Evolutionary conservation across 1,140 invertebrate genomes (phyloP).

Genomic region (Temnothorax curvispinosus): DNA sequence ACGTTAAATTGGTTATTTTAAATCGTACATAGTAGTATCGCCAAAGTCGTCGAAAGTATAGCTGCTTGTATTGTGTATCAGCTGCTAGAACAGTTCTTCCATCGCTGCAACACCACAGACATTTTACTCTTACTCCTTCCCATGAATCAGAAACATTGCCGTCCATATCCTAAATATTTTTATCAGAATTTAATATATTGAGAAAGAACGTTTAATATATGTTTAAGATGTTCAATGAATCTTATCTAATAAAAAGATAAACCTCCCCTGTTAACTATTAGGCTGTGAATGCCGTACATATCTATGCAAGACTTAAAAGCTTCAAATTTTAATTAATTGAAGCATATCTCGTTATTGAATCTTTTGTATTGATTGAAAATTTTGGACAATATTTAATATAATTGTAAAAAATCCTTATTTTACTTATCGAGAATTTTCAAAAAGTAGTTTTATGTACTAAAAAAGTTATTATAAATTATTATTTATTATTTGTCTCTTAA

Average conservation of each 20-base stretch:
- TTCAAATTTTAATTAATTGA: neutral
- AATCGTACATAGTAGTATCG: conserved; percentile 93
- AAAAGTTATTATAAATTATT: conserved; percentile 24
- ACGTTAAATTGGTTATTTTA: conserved; percentile 27
- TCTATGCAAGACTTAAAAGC: neutral
- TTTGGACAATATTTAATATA: neutral
- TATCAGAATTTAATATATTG: neutral
- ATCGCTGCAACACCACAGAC: conserved; percentile 94
- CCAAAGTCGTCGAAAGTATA: conserved; percentile 96
- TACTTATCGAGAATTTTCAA: neutral
- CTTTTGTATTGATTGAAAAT: neutral
- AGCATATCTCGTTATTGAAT: neutral
- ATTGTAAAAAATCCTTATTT: neutral
- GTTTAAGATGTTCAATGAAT: conserved; percentile 15
- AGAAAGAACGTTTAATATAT: conserved; percentile 1
- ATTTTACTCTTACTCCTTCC: conserved; percentile 99
- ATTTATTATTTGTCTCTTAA: conserved; percentile 8
- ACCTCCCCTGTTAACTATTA: no score
- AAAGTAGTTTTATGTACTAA: neutral
- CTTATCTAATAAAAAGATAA: no score
- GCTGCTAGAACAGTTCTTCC: conserved; percentile 97
- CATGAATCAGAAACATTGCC: conserved; percentile 97
- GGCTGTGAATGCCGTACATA: no score
- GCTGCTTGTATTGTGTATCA: conserved; percentile 92
- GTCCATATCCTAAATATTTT: conserved; percentile 88